phyloP scores from a whole-genome alignment of 2,113 vertebrate species.

The Halcyon senegalensis region DNA sequence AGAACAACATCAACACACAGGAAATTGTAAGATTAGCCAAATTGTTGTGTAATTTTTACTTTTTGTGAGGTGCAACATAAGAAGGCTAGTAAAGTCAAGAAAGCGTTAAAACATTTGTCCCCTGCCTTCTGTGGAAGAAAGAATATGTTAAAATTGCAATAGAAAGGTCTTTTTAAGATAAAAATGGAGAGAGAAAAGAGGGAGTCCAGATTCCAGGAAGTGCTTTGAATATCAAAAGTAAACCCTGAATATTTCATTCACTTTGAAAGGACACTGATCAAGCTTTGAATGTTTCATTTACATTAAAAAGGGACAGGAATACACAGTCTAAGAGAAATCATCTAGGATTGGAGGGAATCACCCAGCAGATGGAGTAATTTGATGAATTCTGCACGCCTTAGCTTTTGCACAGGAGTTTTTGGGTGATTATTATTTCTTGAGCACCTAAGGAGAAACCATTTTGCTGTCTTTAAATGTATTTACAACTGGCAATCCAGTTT shows the following conservation, averaged over 20 bases:
- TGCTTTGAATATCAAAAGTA: constrained; percentile 68
- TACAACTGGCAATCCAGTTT: not conserved
- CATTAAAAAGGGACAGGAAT: constrained; percentile 60
- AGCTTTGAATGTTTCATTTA: constrained; percentile 62
- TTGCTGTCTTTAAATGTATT: not conserved
- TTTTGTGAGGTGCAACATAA: not conserved
- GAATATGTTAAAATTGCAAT: constrained; percentile 41
- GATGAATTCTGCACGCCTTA: not conserved
- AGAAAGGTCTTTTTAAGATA: constrained; percentile 34
- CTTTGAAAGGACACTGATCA: constrained; percentile 68
- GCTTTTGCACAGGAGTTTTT: not conserved
- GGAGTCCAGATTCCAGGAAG: constrained; percentile 43
- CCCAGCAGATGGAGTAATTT: constrained; percentile 56
- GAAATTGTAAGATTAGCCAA: not conserved
- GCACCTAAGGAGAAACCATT: not conserved
- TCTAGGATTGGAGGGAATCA: constrained; percentile 53
- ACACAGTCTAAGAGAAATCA: constrained; percentile 20
- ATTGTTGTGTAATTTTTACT: not conserved
- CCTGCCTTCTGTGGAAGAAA: not conserved
- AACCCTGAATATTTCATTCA: constrained; percentile 64
- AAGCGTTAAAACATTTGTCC: constrained; percentile 45
- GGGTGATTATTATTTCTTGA: not conserved
- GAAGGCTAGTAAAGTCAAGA: constrained; percentile 5
- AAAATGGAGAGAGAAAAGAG: constrained; percentile 30
- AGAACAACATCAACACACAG: not conserved